A percentile compares a stretch with the other conserved stretches of the same genome.
Conservation (phyloP, 2,797 vertebrate genomes). For the Lagocephalus sceleratus region DNA sequence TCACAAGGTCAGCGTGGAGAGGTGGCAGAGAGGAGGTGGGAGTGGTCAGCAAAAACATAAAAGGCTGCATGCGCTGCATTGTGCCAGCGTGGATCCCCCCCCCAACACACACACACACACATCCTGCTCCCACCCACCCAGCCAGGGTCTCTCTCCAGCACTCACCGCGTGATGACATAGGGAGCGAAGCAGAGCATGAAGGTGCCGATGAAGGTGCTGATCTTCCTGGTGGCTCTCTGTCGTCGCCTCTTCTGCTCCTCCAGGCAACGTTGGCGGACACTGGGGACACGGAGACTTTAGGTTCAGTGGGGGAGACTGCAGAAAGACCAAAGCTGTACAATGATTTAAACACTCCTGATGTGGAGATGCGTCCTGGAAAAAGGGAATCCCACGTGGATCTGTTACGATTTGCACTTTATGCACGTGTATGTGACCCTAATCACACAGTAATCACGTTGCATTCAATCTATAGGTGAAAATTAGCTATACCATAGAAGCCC, state of each 20-base stretch:
- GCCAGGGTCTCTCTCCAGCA: background rate
- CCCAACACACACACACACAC: background rate
- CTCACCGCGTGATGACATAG: conserved; percentile 94
- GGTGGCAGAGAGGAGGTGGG: conserved; percentile 5
- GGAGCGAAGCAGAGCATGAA: conserved; percentile 95
- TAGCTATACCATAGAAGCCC: too few species aligned
- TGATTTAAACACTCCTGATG: too few species aligned
- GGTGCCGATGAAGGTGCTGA: conserved; percentile 95
- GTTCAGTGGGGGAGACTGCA: conserved; percentile 1
- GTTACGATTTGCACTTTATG: background rate
- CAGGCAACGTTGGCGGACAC: conserved; percentile 90
- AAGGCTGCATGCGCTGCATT: conserved; percentile 13
- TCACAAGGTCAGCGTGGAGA: conserved; percentile 69
- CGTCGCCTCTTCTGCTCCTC: conserved; percentile 90
- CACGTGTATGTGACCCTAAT: background rate
- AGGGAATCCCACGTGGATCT: too few species aligned
- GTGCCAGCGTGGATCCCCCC: conserved; percentile 10
- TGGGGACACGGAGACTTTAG: conserved; percentile 42
- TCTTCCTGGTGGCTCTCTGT: conserved; percentile 92
- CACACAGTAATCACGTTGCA: too few species aligned
- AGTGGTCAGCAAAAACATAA: conserved; percentile 31
- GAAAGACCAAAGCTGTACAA: background rate
- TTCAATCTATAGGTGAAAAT: too few species aligned
- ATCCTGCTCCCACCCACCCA: background rate
- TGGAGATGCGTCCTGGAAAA: too few species aligned